A percentile compares a stretch with the other conserved stretches of the same genome.
Evolutionary conservation across 2,888 invertebrate genomes (phyloP).

Genomic region (Folsomia candida): DNA sequence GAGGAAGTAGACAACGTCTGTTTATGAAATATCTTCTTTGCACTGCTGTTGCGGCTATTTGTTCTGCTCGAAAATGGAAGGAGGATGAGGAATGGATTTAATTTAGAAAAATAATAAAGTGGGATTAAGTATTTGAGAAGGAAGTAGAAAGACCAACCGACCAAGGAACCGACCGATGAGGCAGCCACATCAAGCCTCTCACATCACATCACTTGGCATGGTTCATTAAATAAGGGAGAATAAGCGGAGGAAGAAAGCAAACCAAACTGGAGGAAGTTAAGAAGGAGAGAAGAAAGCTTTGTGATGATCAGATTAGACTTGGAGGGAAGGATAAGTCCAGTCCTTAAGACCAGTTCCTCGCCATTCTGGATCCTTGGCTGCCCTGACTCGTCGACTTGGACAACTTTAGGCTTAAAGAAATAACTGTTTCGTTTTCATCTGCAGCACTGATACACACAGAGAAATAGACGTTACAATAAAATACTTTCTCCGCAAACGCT

Average conservation of each 20-base stretch:
- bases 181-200: too few relatives aligned
- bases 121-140: slow-evolving; percentile 8
- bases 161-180: neutral
- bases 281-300: slow-evolving; percentile 2
- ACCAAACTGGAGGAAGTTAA: neutral
- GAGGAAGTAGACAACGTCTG: too few relatives aligned
- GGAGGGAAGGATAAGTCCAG: neutral
- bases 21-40: too few relatives aligned
- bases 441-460: too few relatives aligned
- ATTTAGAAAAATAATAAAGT: slow-evolving; percentile 19
- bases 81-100: slow-evolving; percentile 18
- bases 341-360: neutral
- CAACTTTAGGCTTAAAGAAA: too few relatives aligned
- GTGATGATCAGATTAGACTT: slow-evolving; percentile 1
- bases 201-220: neutral
- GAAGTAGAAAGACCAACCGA: neutral
- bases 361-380: neutral
- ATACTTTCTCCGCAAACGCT: too few relatives aligned
- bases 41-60: too few relatives aligned
- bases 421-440: too few relatives aligned
- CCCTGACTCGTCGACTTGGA: too few relatives aligned
- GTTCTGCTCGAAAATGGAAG: too few relatives aligned
- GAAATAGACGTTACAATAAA: too few relatives aligned
- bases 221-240: slow-evolving; percentile 6
- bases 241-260: neutral